These are phyloP conservation scores for Triplophysa siluroides DNA, from an alignment of 2,113 vertebrate genomes.

Conservation along the genomic window DNA sequence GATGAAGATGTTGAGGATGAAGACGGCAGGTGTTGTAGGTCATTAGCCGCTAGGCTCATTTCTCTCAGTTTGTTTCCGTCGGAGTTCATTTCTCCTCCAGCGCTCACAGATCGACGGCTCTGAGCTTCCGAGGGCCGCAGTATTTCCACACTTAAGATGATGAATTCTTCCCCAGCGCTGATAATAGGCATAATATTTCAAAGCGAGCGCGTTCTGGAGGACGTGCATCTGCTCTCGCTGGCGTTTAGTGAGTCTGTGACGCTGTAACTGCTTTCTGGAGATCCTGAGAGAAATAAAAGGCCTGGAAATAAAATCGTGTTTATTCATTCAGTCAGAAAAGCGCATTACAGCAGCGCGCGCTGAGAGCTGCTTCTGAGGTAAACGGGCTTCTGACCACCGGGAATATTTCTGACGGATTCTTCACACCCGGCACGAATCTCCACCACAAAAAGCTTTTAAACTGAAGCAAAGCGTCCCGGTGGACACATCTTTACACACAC, in stretches of 20 bases:
- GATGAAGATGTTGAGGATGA: background rate
- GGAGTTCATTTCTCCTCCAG: constrained; percentile 3
- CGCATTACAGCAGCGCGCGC: background rate
- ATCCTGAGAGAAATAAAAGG: constrained; percentile 25
- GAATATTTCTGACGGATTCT: constrained; percentile 10
- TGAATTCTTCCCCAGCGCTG: constrained; percentile 2
- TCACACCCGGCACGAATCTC: background rate
- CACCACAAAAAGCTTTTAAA: background rate
- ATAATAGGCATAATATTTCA: constrained; percentile 22
- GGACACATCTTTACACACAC: background rate
- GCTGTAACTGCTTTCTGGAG: background rate
- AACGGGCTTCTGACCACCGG: background rate
- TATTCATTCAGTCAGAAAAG: constrained; percentile 15
- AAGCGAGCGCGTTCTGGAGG: background rate
- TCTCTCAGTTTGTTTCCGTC: background rate
- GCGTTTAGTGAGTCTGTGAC: constrained; percentile 1
- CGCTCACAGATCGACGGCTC: background rate
- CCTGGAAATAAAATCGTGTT: constrained; percentile 17
- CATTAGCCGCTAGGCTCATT: background rate
- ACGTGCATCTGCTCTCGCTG: constrained; percentile 15
- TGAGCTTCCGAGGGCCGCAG: background rate
- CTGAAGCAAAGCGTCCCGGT: background rate
- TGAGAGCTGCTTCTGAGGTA: background rate
- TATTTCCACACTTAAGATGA: constrained; percentile 16
- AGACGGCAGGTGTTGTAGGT: background rate